Evolutionary conservation across 2,888 invertebrate species (phyloP), one percentile per base, ranked within the genome.

Genomic region (Lepetodrilus schrolli): DNA sequence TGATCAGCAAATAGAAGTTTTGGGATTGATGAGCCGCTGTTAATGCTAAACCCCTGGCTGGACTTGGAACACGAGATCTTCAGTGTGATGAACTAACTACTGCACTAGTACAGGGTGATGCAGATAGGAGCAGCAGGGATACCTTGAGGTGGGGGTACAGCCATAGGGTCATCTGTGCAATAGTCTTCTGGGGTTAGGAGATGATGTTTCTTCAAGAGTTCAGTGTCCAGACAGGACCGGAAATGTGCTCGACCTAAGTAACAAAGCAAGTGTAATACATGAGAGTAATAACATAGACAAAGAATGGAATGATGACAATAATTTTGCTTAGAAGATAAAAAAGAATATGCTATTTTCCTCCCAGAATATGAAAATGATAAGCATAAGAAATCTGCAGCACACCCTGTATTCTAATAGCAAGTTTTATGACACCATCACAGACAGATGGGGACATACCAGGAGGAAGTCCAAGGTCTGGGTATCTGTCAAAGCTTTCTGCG

Each of bases 131-230:
- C 4, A 2, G 20, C 7, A 20, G 26, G n/a, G 21, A 70, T 79
- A 89, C 90, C 83, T 82, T 83, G 77, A 4, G 90, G 90, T 30
- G 88, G 85, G 8, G 87, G 84, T 0, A 87, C 87, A 26, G 82
- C 72, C 1, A 82, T 78, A 3, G 81, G 79, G 36, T 87, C 85
- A 20, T 81, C 82, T 10, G 83, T 84, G 26, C 85, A 78, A 77
- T 89, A 90, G 73, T 90, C 90, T 48, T 86, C 85, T 10, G 90
- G 90, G 26, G 87, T 86, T 34, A 90, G 76, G 38, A 90, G 80
- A 70, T 87, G 82, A 72, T 90, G 86, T 26, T 84, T 83, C 76
- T 82, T 80, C 65, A 90, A 74, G 50, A 90, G 76, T 23, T 82
- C 82, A 4, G 82, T 84, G 75, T 90, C 90, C 58, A 90, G 82